phyloP scores from a whole-genome alignment of 2,888 invertebrate genomes.

The Drosophila ezoana region DNA sequence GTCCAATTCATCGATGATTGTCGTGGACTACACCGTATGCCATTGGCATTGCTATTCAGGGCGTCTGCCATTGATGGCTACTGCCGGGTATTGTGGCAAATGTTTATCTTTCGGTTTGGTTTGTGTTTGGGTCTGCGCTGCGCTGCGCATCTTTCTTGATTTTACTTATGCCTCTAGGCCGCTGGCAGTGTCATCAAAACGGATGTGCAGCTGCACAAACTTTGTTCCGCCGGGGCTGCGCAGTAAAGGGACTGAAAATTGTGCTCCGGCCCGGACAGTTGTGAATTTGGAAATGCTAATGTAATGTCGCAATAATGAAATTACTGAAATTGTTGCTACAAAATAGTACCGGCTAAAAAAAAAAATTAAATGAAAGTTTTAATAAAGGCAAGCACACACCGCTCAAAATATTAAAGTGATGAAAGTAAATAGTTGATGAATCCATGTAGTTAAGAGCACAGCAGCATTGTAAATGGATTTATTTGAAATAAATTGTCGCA shows the following conservation, averaged over 20 bases:
- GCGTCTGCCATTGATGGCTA: slow-evolving; percentile 59
- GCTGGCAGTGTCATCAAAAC: slow-evolving; percentile 57
- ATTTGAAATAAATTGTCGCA: background rate
- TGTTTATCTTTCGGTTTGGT: slow-evolving; percentile 73
- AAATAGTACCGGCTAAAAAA: slow-evolving; percentile 25
- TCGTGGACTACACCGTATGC: slow-evolving; percentile 48
- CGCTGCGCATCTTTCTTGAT: slow-evolving; percentile 48
- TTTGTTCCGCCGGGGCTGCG: slow-evolving; percentile 39
- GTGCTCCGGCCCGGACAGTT: slow-evolving; percentile 31
- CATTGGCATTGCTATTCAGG: slow-evolving; percentile 50
- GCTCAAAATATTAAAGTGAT: background rate
- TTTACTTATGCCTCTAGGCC: slow-evolving; percentile 52
- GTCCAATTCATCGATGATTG: slow-evolving; percentile 80
- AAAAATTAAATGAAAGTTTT: slow-evolving; percentile 8
- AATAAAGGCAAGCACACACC: background rate
- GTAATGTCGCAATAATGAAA: slow-evolving; percentile 69
- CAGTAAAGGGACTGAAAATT: slow-evolving; percentile 20
- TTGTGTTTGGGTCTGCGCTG: slow-evolving; percentile 29
- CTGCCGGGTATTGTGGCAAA: slow-evolving; percentile 59
- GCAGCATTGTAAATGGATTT: too few relatives aligned
- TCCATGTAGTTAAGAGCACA: too few relatives aligned
- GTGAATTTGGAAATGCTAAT: slow-evolving; percentile 70
- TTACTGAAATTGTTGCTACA: slow-evolving; percentile 47
- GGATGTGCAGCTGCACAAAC: slow-evolving; percentile 78
- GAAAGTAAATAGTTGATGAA: background rate